phyloP scores from a whole-genome alignment of 2,888 invertebrate genomes.

The Meteorus cinctellus region DNA sequence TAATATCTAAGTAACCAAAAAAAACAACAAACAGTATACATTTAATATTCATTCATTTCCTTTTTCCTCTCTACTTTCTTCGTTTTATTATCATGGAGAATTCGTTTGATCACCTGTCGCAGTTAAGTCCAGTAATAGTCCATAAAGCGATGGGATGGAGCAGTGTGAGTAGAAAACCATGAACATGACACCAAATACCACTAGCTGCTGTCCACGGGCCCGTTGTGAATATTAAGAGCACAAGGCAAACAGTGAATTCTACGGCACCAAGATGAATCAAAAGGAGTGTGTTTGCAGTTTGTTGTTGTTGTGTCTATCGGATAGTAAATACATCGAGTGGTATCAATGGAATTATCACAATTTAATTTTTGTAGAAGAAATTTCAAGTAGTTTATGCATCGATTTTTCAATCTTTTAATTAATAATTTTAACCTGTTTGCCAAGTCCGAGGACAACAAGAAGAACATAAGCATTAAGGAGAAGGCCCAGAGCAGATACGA shows the following conservation, averaged over 20 bases:
- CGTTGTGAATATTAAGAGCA: slow-evolving; percentile 78
- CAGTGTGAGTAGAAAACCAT: slow-evolving; percentile 81
- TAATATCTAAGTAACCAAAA: slow-evolving; percentile 77
- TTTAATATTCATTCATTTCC: background rate
- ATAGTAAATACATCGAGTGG: background rate
- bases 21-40: background rate
- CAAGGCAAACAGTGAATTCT: slow-evolving; percentile 80
- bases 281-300: slow-evolving; percentile 80
- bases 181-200: slow-evolving; percentile 78
- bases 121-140: slow-evolving; percentile 87
- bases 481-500: slow-evolving; percentile 82
- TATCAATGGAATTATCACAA: no score
- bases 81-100: background rate
- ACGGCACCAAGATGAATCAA: slow-evolving; percentile 83
- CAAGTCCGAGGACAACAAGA: slow-evolving; percentile 80
- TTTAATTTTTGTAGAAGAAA: no score
- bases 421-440: slow-evolving; percentile 69
- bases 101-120: slow-evolving; percentile 75
- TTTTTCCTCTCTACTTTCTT: background rate
- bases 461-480: slow-evolving; percentile 85
- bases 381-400: no score
- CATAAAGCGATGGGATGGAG: slow-evolving; percentile 85
- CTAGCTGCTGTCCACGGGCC: slow-evolving; percentile 76
- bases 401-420: background rate
- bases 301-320: slow-evolving; percentile 63